Base-by-base conservation (phyloP, 2,113 vertebrate genomes). In the human region DNA sequence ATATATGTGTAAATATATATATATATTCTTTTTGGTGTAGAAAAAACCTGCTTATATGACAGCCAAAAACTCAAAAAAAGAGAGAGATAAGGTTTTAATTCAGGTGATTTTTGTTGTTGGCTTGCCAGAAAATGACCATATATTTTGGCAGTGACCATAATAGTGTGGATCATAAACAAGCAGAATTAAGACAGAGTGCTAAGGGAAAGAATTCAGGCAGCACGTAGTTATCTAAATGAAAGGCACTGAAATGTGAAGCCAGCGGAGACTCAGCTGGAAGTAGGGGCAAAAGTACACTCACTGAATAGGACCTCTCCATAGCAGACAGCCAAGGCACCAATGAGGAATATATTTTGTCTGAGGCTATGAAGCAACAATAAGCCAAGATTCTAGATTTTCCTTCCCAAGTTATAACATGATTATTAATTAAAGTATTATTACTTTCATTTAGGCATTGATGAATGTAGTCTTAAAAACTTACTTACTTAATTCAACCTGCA, bases 251-350 rank as follows among this genome's bases (percentile, higher is more conserved):
- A 35, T 22, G 45, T 48, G 50, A 88, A 61, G 10, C 2, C 40
- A 96, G 38, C 0, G 48, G 9, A 9, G 3, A 27, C 3, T 12
- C n/a, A 79, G 66, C 1, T 5, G 2, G 11, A 17, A 3, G 0
- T 3, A 16, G 1, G 8, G 25, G 3, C 14, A 27, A 52, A 78
- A 61, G 1, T 1, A 10, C 12, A 35, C 0, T n/a, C 8, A 50
- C 5, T n/a, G 17, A 35, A 30, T 18, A 66, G 2, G 14, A n/a
- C 5, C 4, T 20, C 35, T 9, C 55, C 14, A 57, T 10, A 35
- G 32, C 9, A 88, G 18, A 52, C 1, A 79, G n/a, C 20, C 6
- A 48, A 50, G 16, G 12, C 50, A 23, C 61, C 3, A 40, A 8
- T 38, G 0, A 43, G 18, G 2, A 76, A 0, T 50, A 14, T 5